Conservation (phyloP, 2,888 invertebrate genomes). For the Dryobota labecula region DNA sequence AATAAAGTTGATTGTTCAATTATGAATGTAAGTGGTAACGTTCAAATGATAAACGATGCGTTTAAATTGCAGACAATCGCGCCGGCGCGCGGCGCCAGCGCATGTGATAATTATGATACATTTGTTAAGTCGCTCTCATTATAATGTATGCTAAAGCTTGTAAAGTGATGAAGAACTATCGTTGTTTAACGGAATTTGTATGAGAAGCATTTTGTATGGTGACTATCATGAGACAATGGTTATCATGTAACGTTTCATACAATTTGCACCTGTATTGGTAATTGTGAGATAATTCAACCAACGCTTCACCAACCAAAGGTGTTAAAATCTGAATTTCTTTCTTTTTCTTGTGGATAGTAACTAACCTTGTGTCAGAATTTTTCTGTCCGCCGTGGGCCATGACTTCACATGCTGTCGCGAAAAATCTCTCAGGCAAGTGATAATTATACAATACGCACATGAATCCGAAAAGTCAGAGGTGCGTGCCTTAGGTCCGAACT, state of each 20-base stretch:
- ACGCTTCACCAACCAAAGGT: not conserved
- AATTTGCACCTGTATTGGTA: conserved; percentile 26
- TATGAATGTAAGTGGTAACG: conserved; percentile 9
- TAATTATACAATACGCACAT: too few species aligned
- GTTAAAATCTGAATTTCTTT: not conserved
- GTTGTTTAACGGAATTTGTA: conserved; percentile 4
- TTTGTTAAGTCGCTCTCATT: conserved; percentile 23
- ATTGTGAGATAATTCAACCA: not conserved
- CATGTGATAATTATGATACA: conserved; percentile 46
- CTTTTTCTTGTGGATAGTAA: too few species aligned
- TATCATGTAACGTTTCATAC: conserved; percentile 17
- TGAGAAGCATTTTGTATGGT: conserved; percentile 38
- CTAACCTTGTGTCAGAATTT: too few species aligned
- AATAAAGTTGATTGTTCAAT: conserved; percentile 29
- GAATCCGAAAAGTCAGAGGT: too few species aligned
- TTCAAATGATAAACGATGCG: conserved; percentile 47
- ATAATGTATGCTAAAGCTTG: conserved; percentile 19
- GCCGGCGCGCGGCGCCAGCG: conserved; percentile 16
- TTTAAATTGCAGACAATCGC: conserved; percentile 50
- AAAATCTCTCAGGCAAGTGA: too few species aligned
- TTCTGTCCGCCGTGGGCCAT: too few species aligned
- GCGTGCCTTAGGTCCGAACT: too few species aligned
- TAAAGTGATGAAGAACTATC: conserved; percentile 20
- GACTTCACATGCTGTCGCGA: too few species aligned
- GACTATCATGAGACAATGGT: conserved; percentile 26